Conservation (phyloP, 2,888 invertebrate genomes). For the Mongoloraphidia duomilia region DNA sequence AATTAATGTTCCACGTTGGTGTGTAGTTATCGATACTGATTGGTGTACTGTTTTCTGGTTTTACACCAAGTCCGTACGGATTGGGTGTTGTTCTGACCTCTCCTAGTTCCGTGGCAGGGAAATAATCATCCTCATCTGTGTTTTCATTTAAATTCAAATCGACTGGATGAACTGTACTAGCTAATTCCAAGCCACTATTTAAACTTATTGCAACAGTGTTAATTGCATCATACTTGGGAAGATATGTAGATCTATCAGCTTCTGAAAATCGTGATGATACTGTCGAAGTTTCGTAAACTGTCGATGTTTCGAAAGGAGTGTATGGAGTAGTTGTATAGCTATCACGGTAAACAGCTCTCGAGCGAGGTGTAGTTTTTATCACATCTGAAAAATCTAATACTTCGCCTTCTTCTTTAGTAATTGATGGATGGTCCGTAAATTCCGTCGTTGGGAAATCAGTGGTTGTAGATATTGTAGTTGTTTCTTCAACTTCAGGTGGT, state of each 20-base stretch:
- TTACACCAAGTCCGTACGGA: constrained; percentile 35
- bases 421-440: constrained; percentile 39
- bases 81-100: constrained; percentile 27
- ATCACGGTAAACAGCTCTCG: constrained; percentile 18
- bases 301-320: constrained; percentile 20
- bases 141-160: constrained; percentile 20
- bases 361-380: constrained; percentile 26
- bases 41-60: constrained; percentile 31
- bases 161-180: constrained; percentile 22
- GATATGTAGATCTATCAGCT: constrained; percentile 9
- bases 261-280: constrained; percentile 19
- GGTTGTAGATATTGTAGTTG: constrained; percentile 24
- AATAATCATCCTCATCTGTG: constrained; percentile 25
- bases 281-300: constrained; percentile 12
- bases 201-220: constrained; percentile 33
- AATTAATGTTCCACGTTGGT: background rate
- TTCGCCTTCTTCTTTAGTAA: constrained; percentile 55
- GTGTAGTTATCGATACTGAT: constrained; percentile 14
- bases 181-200: constrained; percentile 31
- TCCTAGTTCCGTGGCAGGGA: constrained; percentile 27
- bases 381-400: constrained; percentile 65
- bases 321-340: constrained; percentile 30
- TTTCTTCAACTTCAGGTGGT: constrained; percentile 39
- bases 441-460: constrained; percentile 25
- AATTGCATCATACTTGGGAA: constrained; percentile 15